Evolutionary conservation across 2,888 invertebrate species (phyloP), one percentile per base, ranked within the genome.

Genomic region (Drosophila tripunctata): DNA sequence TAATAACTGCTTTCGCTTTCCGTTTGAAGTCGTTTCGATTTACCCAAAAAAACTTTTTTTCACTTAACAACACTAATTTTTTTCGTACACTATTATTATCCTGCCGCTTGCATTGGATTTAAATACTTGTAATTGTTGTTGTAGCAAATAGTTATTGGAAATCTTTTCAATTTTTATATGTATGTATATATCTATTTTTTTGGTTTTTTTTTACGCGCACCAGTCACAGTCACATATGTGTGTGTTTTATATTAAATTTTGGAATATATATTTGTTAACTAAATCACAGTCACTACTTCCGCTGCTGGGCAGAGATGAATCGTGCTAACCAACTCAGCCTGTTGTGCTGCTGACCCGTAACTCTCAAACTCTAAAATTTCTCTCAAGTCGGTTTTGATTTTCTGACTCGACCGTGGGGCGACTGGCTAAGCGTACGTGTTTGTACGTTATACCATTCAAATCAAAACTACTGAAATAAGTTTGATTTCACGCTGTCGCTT

Each of bases 381-480:
- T 45, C 43, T 54, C 45, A 50, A 45, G 64, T 64, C 47, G 58
- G 58, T n/a, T n/a, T n/a, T n/a, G n/a, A 57, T 52, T 43, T 81
- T 56, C 78, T 61, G 69, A 87, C 75, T 86, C 80, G 77, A 75
- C 78, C 65, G 83, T 79, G 69, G 65, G n/a, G n/a, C n/a, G n/a
- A n/a, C n/a, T n/a, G n/a, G n/a, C n/a, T n/a, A n/a, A n/a, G n/a
- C n/a, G n/a, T n/a, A 40, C 58, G 68, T 67, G 60, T 86, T n/a
- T n/a, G 87, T 61, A 87, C 88, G 88, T 88, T 87, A 86, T 80
- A 80, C 78, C 88, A 82, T 87, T 90, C 81, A 89, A 89, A 89
- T 88, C 88, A 88, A 90, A 91, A 90, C 89, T 87, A 90, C 91
- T 88, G 89, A 90, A 91, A 90, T 91, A 91, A 90, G 89, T 90